Evolutionary conservation across 2,797 vertebrate species (phyloP), one percentile per base, ranked within the genome.

Genomic region (Aselliscus stoliczkanus): DNA sequence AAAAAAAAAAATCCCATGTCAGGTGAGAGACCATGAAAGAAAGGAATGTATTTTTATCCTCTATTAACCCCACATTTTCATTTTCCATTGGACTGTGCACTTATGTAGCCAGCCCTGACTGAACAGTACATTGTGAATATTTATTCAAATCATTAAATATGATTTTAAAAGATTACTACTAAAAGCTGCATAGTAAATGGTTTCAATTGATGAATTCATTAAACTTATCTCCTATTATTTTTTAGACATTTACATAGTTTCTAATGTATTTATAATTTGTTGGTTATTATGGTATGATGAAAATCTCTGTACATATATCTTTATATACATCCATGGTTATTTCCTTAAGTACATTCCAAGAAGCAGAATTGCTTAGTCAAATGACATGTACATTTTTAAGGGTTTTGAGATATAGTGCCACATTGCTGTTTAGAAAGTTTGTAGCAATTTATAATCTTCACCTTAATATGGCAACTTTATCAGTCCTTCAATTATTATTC

Each of bases 61-160:
- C 6, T 79, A 72, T 39, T 11, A 44, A 23, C 4, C 65, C 20
- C 4, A 52, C 4, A 1, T 64, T 54, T 83, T 87, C 21, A 34
- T 77, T 89, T 94, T 88, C 42, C 50, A 18, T 44, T 84, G 54
- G 56, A 34, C 39, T n/a, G 15, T 44, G 52, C 9, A 81, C 92
- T 87, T 88, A 83, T 73, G n/a, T 65, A 81, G 60, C 20, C 34
- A 87, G 17, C 39, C 25, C 87, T 92, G 37, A 56, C 34, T 31
- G 54, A 82, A 58, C 80, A 25, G 70, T 93, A 62, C 5, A 47
- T 39, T 75, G 54, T 34, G 29, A 82, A 54, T 31, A 62, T 80
- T 96, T 94, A 89, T 65, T 79, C 29, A 95, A 91, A 39, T 84
- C 67, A 92, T 77, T 96, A 70, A 92, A 58, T 92, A 27, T 70